phyloP scores from a whole-genome alignment of 2,113 vertebrate species.

The Zosterops japonicus region DNA sequence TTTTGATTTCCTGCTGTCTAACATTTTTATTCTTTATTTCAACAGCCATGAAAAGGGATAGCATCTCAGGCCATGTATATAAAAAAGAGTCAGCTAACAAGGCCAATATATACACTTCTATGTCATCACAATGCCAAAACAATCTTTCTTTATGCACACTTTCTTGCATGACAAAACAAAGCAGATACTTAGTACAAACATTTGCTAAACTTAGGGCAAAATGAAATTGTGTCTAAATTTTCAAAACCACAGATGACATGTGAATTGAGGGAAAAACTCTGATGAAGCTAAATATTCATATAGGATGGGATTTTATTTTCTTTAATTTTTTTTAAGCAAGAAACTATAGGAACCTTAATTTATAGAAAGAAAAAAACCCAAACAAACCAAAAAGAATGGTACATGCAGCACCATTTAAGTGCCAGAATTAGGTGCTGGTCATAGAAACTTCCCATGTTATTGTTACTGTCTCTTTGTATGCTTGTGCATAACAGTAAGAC shows the following conservation, averaged over 20 bases:
- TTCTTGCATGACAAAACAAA: background rate
- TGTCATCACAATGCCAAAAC: background rate
- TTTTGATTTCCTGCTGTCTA: background rate
- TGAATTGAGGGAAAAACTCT: background rate
- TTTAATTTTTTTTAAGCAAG: background rate
- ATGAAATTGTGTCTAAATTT: background rate
- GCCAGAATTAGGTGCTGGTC: background rate
- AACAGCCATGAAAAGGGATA: background rate
- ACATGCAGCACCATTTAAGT: background rate
- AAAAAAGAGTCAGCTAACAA: background rate
- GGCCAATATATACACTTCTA: background rate
- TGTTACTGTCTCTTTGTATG: background rate
- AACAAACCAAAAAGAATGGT: background rate
- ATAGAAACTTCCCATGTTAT: background rate
- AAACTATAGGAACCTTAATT: background rate
- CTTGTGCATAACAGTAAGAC: background rate
- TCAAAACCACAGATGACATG: background rate
- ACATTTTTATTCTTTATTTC: background rate
- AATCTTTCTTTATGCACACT: background rate
- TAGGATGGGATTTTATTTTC: rapidly evolving
- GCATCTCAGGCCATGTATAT: background rate
- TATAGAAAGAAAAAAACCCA: background rate
- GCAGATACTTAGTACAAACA: background rate
- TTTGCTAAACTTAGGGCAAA: background rate
- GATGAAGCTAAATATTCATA: background rate